These are phyloP conservation scores for Dicerorhinus sumatrensis DNA, from an alignment of 2,113 vertebrate species.

Conservation along the genomic window DNA sequence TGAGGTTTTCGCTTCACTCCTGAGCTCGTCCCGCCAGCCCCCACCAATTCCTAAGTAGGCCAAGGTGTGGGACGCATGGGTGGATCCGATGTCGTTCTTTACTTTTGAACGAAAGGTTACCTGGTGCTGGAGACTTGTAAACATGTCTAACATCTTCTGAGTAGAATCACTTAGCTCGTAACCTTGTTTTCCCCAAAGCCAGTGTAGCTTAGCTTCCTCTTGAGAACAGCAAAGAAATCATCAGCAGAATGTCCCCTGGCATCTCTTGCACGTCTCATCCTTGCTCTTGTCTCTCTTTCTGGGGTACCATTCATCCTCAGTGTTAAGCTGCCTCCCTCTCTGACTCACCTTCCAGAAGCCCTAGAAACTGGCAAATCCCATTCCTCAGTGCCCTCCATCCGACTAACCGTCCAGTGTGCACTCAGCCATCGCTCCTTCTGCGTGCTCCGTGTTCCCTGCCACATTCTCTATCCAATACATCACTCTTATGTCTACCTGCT, in stretches of 20 bases:
- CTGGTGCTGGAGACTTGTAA: background rate
- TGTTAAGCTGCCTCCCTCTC: background rate
- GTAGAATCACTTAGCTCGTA: background rate
- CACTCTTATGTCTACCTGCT: fast-evolving
- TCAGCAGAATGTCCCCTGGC: background rate
- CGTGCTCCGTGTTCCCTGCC: fast-evolving
- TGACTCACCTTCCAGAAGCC: background rate
- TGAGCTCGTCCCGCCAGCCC: background rate
- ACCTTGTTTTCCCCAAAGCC: background rate
- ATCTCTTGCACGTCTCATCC: background rate
- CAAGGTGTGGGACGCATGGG: background rate
- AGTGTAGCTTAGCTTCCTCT: constrained; percentile 4
- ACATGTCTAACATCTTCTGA: background rate
- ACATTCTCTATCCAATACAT: background rate
- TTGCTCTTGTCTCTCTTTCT: background rate
- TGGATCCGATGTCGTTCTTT: background rate
- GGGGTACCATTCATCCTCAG: background rate
- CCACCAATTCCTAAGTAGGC: background rate
- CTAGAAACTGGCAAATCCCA: background rate
- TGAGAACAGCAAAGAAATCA: constrained; percentile 12
- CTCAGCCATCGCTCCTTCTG: background rate
- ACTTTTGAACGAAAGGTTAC: background rate
- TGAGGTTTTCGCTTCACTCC: background rate
- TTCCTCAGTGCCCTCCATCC: background rate
- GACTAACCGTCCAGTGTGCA: fast-evolving